These are phyloP conservation scores for Yponomeuta evonymella DNA, from an alignment of 2,888 invertebrate genomes.

Conservation along the genomic window DNA sequence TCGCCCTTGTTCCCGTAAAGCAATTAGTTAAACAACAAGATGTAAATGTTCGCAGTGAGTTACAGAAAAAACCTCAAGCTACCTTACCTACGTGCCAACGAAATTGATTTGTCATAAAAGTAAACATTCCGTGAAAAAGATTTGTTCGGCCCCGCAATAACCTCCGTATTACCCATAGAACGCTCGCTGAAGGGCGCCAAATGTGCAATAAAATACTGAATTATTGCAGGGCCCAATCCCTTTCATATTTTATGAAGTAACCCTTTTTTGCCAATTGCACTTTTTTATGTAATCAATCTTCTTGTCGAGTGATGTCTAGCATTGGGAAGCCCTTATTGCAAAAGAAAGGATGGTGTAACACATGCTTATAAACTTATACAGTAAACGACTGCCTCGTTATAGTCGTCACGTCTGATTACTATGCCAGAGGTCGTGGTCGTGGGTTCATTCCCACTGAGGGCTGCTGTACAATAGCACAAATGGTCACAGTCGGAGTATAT, in stretches of 20 bases:
- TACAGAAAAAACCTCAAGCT: neutral
- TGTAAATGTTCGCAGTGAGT: neutral
- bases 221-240: conserved; percentile 24
- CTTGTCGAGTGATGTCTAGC: conserved; percentile 9
- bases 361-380: neutral
- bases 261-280: conserved; percentile 25
- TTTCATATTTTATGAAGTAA: conserved; percentile 25
- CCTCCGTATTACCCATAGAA: conserved; percentile 31
- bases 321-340: neutral
- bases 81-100: neutral
- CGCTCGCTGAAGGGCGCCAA: conserved; percentile 29
- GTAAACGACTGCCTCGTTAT: too few species aligned
- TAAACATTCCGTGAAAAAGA: conserved; percentile 13
- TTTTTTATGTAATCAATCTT: conserved; percentile 23
- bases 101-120: conserved; percentile 16
- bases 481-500: too few species aligned
- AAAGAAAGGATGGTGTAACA: neutral
- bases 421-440: too few species aligned
- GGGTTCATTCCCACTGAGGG: too few species aligned
- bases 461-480: too few species aligned
- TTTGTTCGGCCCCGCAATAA: conserved; percentile 31
- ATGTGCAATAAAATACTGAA: conserved; percentile 34
- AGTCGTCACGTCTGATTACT: too few species aligned
- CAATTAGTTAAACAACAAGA: neutral
- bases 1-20: neutral